Evolutionary conservation across 2,888 invertebrate species (phyloP), one percentile per base, ranked within the genome.

Genomic region (Graphium colonna): DNA sequence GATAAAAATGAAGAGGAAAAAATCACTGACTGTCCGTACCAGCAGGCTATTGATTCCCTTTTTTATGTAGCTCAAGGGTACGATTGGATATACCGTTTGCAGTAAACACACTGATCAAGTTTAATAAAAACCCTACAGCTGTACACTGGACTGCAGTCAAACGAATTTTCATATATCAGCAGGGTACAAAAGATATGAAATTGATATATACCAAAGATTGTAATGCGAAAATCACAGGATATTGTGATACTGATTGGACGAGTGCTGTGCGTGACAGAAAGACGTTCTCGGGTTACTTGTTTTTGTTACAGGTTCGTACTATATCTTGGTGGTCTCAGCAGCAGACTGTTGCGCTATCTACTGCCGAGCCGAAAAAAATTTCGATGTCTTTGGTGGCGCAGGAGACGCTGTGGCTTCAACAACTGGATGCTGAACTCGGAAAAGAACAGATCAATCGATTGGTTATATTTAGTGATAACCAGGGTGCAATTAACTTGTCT

Each of bases 291-390:
- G 64, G 63, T 16, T 62, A 62, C 31, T 36, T 61, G 12, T 63
- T 63, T 57, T 7, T 61, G 43, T 59, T 61, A 12, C 60, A 64
- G 50, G 60, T 54, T 39, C 64, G 56, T 52, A 59, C 60, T 10
- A 55, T 64, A 0, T 59, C 60, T 0, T 68, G 65, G 66, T 3
- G 52, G 0, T 64, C 66, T 3, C 49, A 61, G 46, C 66, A 66
- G 28, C 64, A 62, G 47, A 64, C 64, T 5, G 60, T 68, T 0
- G 66, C 66, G 0, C 54, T 67, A 7, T 67, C 64, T 1, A 65
- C 63, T 0, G 59, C 65, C 2, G 64, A 64, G 28, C 63, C 65
- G 0, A 63, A 65, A 44, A 64, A 65, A 51, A 63, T 67, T 63
- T 15, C 64, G 3, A 60, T 65, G 60, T 51, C 61, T 0, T 48